These are phyloP conservation scores for Muscina levida DNA, from an alignment of 2,888 invertebrate genomes.

Conservation along the genomic window DNA sequence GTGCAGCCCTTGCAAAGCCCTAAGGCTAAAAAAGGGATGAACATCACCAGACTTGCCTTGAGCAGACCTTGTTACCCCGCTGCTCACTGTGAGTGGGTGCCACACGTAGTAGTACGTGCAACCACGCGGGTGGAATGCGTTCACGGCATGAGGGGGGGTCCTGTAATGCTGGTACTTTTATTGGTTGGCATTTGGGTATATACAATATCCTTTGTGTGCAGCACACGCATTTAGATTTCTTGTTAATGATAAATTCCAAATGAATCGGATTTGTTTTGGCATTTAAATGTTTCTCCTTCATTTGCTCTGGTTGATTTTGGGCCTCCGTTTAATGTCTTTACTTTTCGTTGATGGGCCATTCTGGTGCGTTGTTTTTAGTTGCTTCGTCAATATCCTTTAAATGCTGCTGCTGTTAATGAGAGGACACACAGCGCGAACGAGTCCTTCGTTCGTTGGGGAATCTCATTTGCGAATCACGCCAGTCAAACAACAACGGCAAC, in stretches of 20 bases:
- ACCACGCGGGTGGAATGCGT: conserved; percentile 37
- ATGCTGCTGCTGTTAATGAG: conserved; percentile 55
- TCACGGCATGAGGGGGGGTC: neutral
- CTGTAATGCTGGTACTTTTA: conserved; percentile 24
- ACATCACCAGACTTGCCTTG: neutral
- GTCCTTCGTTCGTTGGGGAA: conserved; percentile 33
- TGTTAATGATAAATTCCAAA: conserved; percentile 57
- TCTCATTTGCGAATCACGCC: conserved; percentile 35
- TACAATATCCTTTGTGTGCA: neutral
- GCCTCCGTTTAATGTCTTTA: conserved; percentile 36
- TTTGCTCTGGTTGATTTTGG: conserved; percentile 71
- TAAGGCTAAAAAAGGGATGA: conserved; percentile 37
- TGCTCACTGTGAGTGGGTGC: conserved; percentile 40
- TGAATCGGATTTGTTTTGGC: conserved; percentile 73
- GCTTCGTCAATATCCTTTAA: conserved; percentile 30
- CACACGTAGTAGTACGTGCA: conserved; percentile 4
- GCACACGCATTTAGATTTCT: conserved; percentile 49
- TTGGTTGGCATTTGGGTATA: conserved; percentile 14
- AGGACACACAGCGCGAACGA: conserved; percentile 67
- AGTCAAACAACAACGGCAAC: conserved; percentile 64
- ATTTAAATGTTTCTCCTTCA: conserved; percentile 80
- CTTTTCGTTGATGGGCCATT: conserved; percentile 1
- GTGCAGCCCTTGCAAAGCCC: conserved; percentile 42
- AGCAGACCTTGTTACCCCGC: neutral
- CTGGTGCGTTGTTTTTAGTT: conserved; percentile 33